phyloP scores from a whole-genome alignment of 2,888 invertebrate genomes.

The Drosophila monieri region DNA sequence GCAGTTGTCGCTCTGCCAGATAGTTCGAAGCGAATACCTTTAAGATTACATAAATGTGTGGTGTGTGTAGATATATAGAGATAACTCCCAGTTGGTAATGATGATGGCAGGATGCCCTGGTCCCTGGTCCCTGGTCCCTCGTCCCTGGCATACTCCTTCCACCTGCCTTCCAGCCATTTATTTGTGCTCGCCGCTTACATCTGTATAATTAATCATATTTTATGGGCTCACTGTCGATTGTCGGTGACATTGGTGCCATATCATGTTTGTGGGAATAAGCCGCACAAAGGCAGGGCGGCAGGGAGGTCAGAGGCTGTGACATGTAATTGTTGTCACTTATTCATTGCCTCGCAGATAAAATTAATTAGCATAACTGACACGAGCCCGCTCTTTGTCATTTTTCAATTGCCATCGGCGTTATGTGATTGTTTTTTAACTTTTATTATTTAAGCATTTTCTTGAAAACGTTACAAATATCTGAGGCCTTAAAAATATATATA shows the following conservation, averaged over 20 bases:
- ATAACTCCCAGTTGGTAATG: background rate
- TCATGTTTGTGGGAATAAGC: conserved; percentile 12
- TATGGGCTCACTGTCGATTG: conserved; percentile 47
- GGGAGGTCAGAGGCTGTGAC: background rate
- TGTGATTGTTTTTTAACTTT: background rate
- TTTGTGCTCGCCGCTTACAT: conserved; percentile 27
- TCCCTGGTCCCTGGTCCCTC: too few relatives aligned
- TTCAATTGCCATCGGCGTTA: background rate
- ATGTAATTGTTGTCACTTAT: conserved; percentile 38
- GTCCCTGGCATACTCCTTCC: background rate
- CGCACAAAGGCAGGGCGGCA: background rate
- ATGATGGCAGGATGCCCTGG: background rate
- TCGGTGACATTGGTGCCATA: conserved; percentile 29
- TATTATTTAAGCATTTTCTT: background rate
- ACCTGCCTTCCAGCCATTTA: conserved; percentile 10
- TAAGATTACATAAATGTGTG: too few relatives aligned
- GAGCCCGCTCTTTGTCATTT: background rate
- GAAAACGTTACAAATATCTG: too few relatives aligned
- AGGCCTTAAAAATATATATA: conserved; percentile 23
- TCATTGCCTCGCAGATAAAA: conserved; percentile 32
- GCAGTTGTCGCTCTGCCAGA: background rate
- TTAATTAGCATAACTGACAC: conserved; percentile 32
- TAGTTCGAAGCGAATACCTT: background rate
- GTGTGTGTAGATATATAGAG: background rate
- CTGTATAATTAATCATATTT: conserved; percentile 65